These are phyloP conservation scores for Prorops nasuta DNA, from an alignment of 1,140 invertebrate species.

Conservation along the genomic window DNA sequence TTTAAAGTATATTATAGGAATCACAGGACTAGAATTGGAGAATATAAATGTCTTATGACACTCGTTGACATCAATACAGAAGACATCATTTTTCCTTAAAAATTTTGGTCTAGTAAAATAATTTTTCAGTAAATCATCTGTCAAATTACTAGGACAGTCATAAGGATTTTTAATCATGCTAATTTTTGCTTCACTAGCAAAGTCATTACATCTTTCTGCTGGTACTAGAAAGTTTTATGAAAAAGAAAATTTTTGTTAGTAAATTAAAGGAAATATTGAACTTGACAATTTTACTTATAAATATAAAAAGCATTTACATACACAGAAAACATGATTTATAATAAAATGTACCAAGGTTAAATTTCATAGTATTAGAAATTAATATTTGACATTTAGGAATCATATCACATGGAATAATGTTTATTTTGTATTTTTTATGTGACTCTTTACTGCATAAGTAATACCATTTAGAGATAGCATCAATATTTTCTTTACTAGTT, in stretches of 20 bases:
- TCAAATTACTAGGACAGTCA: constrained; percentile 50
- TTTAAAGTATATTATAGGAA: constrained; percentile 53
- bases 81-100: constrained; percentile 56
- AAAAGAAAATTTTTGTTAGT: not conserved
- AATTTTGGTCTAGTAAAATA: constrained; percentile 60
- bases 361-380: constrained; percentile 54
- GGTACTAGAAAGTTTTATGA: constrained; percentile 36
- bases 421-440: constrained; percentile 42
- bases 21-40: constrained; percentile 33
- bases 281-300: constrained; percentile 26
- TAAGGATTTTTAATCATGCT: constrained; percentile 54
- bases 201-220: constrained; percentile 33
- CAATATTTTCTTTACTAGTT: constrained; percentile 16
- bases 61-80: constrained; percentile 55
- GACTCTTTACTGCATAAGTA: constrained; percentile 35
- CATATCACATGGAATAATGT: constrained; percentile 42
- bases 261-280: constrained; percentile 1
- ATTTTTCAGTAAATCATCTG: constrained; percentile 54
- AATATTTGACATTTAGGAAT: constrained; percentile 46
- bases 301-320: constrained; percentile 32
- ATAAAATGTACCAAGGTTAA: constrained; percentile 51
- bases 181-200: constrained; percentile 57
- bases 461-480: constrained; percentile 26
- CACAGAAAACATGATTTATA: constrained; percentile 3
- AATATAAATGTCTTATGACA: constrained; percentile 48